Conservation (phyloP, 37 sponge, comb jelly and placozoan genomes). For the Ephydatia muelleri region DNA sequence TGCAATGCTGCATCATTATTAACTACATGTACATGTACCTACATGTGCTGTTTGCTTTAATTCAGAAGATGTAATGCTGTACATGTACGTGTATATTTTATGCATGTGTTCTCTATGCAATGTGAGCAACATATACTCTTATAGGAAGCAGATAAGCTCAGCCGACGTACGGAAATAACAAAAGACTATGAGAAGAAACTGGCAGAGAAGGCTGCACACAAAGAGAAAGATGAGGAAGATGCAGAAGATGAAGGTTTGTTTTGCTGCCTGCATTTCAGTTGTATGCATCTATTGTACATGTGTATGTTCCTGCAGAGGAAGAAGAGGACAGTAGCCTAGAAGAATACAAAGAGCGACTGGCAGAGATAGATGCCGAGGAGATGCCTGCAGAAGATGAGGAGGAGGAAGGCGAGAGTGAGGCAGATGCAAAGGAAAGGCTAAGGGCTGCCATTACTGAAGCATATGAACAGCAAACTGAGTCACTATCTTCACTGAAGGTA, state of each 20-base stretch:
- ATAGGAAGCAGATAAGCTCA: conserved; percentile 68
- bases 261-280: neutral
- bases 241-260: conserved; percentile 61
- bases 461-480: conserved; percentile 80
- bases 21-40: too few species aligned
- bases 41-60: too few species aligned
- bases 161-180: conserved; percentile 51
- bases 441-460: conserved; percentile 60
- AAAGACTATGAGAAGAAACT: conserved; percentile 63
- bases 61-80: too few species aligned
- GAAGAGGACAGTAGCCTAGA: conserved; percentile 47
- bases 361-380: conserved; percentile 87
- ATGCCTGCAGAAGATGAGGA: conserved; percentile 81
- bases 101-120: neutral
- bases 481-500: conserved; percentile 46
- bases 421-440: conserved; percentile 80
- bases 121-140: neutral
- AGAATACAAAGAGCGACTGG: conserved; percentile 65
- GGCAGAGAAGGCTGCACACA: conserved; percentile 24
- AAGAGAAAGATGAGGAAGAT: conserved; percentile 42
- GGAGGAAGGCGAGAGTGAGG: conserved; percentile 79
- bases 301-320: conserved; percentile 26
- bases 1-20: too few species aligned
- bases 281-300: neutral
- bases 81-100: too few species aligned